Conservation (phyloP, 1,140 invertebrate genomes). For the Trinorchestia longiramus region DNA sequence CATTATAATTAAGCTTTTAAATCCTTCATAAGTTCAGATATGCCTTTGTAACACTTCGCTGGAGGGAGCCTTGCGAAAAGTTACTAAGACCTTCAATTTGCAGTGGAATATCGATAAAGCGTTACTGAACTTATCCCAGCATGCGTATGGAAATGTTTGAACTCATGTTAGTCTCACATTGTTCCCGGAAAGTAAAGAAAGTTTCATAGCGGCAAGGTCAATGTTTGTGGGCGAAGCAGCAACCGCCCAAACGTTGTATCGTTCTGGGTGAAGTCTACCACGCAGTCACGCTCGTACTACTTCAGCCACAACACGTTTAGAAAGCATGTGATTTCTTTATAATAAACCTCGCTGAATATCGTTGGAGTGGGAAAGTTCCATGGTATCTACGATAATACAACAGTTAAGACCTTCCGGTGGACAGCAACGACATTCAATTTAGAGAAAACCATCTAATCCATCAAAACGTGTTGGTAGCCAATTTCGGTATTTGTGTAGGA, state of each 20-base stretch:
- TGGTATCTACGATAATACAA: neutral
- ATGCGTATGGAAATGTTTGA: neutral
- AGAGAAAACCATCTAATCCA: neutral
- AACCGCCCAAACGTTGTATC: neutral
- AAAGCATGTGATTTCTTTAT: conserved; percentile 35
- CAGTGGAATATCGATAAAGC: neutral
- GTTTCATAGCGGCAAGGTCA: conserved; percentile 11
- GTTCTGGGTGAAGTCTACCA: conserved; percentile 1
- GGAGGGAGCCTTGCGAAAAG: neutral
- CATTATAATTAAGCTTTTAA: neutral
- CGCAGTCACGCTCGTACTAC: conserved; percentile 38
- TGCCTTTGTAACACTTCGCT: neutral
- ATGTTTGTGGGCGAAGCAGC: neutral
- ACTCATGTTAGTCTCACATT: neutral
- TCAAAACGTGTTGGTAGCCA: neutral
- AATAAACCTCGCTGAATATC: neutral
- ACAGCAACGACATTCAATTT: neutral
- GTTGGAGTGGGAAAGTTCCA: neutral
- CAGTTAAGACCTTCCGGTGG: neutral
- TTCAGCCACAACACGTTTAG: conserved; percentile 51
- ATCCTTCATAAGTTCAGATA: neutral
- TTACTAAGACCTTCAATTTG: neutral
- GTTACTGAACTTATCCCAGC: neutral
- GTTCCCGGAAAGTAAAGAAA: conserved; percentile 12
- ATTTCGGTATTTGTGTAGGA: neutral